phyloP scores from a whole-genome alignment of 1,140 invertebrate genomes.

The Brachionus plicatilis region DNA sequence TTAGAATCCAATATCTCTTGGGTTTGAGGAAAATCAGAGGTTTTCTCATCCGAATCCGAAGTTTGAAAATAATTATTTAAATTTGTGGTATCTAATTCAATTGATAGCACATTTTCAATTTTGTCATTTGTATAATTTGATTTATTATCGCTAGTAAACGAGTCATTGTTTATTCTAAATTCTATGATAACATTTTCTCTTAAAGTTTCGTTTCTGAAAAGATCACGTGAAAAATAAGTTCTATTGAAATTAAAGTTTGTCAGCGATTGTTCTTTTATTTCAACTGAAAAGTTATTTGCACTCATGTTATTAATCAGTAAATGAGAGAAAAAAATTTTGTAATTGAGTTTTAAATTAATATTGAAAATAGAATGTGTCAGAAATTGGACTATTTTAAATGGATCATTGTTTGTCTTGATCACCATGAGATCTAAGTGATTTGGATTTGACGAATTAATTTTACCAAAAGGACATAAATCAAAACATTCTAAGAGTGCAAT shows the following conservation, averaged over 20 bases:
- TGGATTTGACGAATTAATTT: background rate
- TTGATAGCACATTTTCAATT: too few relatives aligned
- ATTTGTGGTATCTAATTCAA: too few relatives aligned
- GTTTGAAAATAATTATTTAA: too few relatives aligned
- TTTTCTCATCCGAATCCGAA: too few relatives aligned
- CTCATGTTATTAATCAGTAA: background rate
- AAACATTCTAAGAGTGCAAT: background rate
- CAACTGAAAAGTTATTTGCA: background rate
- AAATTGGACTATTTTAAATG: background rate
- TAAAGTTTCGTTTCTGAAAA: background rate
- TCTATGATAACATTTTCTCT: background rate
- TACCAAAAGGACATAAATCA: background rate
- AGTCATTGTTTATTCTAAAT: background rate
- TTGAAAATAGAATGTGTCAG: background rate
- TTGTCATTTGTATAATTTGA: too few relatives aligned
- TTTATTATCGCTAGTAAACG: background rate
- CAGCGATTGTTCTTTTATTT: background rate
- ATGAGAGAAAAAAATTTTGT: background rate
- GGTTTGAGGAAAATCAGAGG: too few relatives aligned
- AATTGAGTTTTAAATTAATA: background rate
- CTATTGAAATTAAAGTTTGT: background rate
- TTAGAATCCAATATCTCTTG: too few relatives aligned
- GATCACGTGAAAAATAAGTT: background rate
- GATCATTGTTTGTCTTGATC: background rate
- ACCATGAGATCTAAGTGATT: background rate